Base-by-base conservation (phyloP, 2,888 invertebrate genomes). In the Tenthredo notha region DNA sequence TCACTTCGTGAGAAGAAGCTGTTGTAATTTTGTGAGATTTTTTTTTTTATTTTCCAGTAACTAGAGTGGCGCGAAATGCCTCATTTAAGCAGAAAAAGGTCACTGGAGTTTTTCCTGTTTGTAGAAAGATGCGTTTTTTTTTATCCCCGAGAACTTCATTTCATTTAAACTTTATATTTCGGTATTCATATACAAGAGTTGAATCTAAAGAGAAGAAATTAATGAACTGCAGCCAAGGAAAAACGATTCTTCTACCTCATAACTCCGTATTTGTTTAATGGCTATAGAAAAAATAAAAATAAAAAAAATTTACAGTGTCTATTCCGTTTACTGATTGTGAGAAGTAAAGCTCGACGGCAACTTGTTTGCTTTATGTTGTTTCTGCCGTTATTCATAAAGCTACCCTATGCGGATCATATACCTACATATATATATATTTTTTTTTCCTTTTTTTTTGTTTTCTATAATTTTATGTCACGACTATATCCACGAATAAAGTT, bases 361-460 rank as follows among this genome's bases (percentile, higher is more conserved):
- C 67, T 67, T 67, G 67, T 67, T 67, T 67, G 67, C 29, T 67
- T 67, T 33, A 37, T 37, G 67, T 67, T 33, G 18, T 61, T 25
- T 25, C 6, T 2, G 54, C n/a, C n/a, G 12, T 67, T 67, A 33
- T 33, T 67, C 33, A 6, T 67, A 33, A 10, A 21, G 10, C 43
- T 12, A 65, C 12, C 43, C 43, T 12, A 65, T 6, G 29, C 15
- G 5, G 67, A 67, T 29, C 25, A 67, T 29, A n/a, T n/a, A n/a
- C n/a, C n/a, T n/a, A n/a, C n/a, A n/a, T n/a, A n/a, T n/a, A n/a
- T n/a, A n/a, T n/a, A n/a, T n/a, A n/a, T 33, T 33, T 33, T 33
- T 33, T 33, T 33, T 33, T 33, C 4, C 3, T 33, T 33, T 33
- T 33, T 33, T 33, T 21, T 33, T 33, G 18, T 21, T 61, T 21